Conservation (phyloP, 2,888 invertebrate species). For the Dichetophora obliterata region DNA sequence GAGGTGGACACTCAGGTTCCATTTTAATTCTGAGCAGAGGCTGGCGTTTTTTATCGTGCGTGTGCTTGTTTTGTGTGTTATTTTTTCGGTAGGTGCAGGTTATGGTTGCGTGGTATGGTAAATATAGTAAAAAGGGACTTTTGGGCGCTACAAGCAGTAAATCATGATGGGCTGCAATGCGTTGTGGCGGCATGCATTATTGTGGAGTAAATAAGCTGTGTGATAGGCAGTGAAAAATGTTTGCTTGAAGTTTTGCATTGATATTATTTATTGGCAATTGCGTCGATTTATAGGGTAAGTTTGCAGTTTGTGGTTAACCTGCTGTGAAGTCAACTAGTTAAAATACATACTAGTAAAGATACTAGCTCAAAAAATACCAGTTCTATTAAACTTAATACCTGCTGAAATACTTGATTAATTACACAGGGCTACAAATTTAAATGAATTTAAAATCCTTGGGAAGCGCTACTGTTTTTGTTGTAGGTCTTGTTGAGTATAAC, state of each 20-base stretch:
- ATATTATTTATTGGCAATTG: not conserved
- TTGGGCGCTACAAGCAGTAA: constrained; percentile 25
- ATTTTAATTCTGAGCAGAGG: not conserved
- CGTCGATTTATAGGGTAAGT: too few relatives aligned
- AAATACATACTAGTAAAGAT: too few relatives aligned
- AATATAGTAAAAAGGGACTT: not conserved
- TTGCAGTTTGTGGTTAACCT: too few relatives aligned
- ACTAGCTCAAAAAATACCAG: too few relatives aligned
- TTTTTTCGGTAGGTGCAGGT: not conserved
- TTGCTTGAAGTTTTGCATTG: not conserved
- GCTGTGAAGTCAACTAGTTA: too few relatives aligned
- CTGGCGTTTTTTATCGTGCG: not conserved
- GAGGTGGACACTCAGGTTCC: constrained; percentile 21
- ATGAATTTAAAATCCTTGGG: too few relatives aligned
- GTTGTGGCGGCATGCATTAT: constrained; percentile 13
- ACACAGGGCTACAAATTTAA: too few relatives aligned
- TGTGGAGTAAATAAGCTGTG: constrained; percentile 17
- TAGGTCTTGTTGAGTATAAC: too few relatives aligned
- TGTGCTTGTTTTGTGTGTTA: not conserved
- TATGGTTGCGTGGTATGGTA: constrained; percentile 31
- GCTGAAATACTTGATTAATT: too few relatives aligned
- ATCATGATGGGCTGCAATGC: constrained; percentile 31
- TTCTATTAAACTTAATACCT: too few relatives aligned
- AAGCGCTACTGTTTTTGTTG: too few relatives aligned
- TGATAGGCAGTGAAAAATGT: not conserved